Evolutionary conservation across 2,113 vertebrate genomes (phyloP).

Genomic region (Saimiri boliviensis): DNA sequence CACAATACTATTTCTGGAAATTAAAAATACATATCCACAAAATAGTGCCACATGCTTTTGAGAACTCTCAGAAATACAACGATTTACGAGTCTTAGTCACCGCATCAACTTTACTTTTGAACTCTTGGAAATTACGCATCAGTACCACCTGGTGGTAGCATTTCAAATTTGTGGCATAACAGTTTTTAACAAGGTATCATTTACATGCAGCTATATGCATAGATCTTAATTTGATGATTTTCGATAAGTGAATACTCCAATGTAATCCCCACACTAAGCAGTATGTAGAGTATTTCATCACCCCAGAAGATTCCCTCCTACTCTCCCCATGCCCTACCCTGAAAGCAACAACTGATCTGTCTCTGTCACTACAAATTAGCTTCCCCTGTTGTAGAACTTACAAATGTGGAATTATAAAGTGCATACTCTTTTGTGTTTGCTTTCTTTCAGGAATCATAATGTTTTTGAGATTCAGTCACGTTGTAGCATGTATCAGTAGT

Average conservation of each 20-base stretch:
- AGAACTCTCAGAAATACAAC: not conserved
- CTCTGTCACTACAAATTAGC: not conserved
- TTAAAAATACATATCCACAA: conserved; percentile 7
- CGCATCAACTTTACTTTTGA: not conserved
- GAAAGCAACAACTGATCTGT: not conserved
- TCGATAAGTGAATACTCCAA: not conserved
- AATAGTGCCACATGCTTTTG: not conserved
- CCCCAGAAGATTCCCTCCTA: not conserved
- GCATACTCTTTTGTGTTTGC: not conserved
- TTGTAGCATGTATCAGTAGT: not conserved
- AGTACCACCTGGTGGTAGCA: conserved; percentile 62
- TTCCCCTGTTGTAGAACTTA: not conserved
- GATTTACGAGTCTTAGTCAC: not conserved
- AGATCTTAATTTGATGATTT: not conserved
- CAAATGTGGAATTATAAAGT: not conserved
- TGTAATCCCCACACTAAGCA: not conserved
- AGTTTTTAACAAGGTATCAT: not conserved
- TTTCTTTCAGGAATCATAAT: not conserved
- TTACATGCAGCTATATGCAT: not conserved
- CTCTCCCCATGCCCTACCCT: not conserved
- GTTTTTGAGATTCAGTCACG: not conserved
- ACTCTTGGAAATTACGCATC: not conserved
- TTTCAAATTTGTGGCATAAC: not conserved
- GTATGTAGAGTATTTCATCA: not conserved
- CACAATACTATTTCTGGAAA: not conserved